Evolutionary conservation across 2,113 vertebrate genomes (phyloP).

Genomic region (Anser brachyrhynchus): DNA sequence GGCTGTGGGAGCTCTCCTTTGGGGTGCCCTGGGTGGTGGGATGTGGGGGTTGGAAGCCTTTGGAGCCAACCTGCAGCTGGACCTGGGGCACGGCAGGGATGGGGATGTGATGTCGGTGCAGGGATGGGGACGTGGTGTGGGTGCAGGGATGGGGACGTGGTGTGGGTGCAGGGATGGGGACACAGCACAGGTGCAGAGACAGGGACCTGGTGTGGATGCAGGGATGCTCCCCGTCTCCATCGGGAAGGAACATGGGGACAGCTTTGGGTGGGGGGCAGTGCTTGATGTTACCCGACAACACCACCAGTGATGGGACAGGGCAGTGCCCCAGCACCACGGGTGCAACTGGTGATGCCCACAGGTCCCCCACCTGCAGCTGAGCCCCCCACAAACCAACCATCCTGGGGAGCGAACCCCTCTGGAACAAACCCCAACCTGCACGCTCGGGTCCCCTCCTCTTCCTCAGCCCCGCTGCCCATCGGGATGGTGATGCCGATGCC

Average conservation of each 20-base stretch:
- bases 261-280: fast-evolving
- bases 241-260: neutral
- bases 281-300: neutral
- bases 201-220: neutral
- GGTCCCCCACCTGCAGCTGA: neutral
- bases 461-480: neutral
- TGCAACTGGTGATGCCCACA: fast-evolving
- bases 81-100: neutral
- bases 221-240: neutral
- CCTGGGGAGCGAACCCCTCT: neutral
- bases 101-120: neutral
- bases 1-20: fast-evolving
- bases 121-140: neutral
- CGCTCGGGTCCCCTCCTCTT: neutral
- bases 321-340: neutral
- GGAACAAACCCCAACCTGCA: neutral
- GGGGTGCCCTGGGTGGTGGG: neutral
- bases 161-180: neutral
- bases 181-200: neutral
- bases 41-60: neutral
- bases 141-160: too few species aligned
- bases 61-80: neutral
- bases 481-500: neutral
- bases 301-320: fast-evolving
- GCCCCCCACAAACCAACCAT: neutral